Percentiles rank a stretch among this genome's conserved stretches.
These are phyloP conservation scores for Orthonychiurus folsomi DNA, from an alignment of 2,888 invertebrate species.

Conservation along the genomic window DNA sequence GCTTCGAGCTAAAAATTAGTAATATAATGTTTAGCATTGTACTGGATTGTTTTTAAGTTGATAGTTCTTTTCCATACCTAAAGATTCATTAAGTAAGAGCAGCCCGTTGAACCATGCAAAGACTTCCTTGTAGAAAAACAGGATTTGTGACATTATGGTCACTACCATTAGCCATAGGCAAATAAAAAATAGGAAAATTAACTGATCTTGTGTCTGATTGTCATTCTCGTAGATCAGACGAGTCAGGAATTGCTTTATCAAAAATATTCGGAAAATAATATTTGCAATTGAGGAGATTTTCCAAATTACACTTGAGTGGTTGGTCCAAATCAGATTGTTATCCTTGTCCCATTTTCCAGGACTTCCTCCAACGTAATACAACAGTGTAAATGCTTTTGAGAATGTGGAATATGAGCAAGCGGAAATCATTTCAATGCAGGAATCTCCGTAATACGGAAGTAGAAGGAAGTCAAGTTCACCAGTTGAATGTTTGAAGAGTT, in stretches of 20 bases:
- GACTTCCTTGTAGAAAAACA: background rate
- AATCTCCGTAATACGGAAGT: too few relatives aligned
- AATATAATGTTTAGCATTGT: background rate
- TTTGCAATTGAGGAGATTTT: background rate
- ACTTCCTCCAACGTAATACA: background rate
- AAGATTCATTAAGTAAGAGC: background rate
- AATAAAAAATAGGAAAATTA: background rate
- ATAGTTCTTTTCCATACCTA: background rate
- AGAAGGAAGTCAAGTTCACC: too few relatives aligned
- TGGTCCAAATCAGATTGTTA: background rate
- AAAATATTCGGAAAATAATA: background rate
- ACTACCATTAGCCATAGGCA: background rate
- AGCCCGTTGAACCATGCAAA: background rate
- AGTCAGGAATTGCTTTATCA: background rate
- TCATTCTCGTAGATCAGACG: background rate
- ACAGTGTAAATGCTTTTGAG: too few relatives aligned
- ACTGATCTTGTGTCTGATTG: background rate
- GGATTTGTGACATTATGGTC: background rate
- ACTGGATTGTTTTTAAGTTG: background rate
- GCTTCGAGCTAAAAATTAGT: background rate
- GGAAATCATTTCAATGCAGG: conserved; percentile 1
- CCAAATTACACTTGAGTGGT: background rate
- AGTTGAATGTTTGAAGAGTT: too few relatives aligned
- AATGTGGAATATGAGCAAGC: background rate
- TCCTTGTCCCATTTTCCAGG: background rate